Base-by-base conservation (phyloP, 2,113 vertebrate species). In the Turdus rufiventris region DNA sequence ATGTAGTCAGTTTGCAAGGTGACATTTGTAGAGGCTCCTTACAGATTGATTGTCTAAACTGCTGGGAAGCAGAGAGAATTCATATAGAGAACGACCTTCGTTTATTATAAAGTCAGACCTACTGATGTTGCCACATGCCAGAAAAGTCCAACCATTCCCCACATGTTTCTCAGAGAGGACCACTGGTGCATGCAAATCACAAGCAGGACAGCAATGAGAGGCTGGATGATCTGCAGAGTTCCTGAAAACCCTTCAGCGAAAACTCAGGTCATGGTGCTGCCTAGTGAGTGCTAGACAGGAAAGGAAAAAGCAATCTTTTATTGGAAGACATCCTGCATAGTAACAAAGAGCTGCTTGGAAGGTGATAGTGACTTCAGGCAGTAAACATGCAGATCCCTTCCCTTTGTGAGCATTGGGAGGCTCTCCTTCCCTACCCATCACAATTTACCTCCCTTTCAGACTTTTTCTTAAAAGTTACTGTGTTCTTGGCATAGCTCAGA, bases 1-100 rank as follows among this genome's bases (percentile, higher is more conserved):
- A 8, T 9, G 9, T 24, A 91, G 76, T 66, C 40, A 26, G 77
- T 75, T 94, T 91, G 89, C 91, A 97, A 97, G 91, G 93, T 96
- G 96, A 96, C 94, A 92, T 93, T 96, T 96, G 83, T 70, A 83
- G 75, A 91, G 85, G 67, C 89, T 91, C 53, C 81, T 84, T 66
- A 62, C 40, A 85, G 74, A 96, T 36, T 88, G 88, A 94, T 91
- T 85, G 89, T 85, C 57, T 94, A 65, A 93, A 90, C 79, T 93
- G 58, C 84, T 82, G 70, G 78, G 91, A 81, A 96, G 81, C 66
- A 0, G 0, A 89, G 75, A 91, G 84, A 87, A 95, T 83, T 96
- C 20, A 3, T 80, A 72, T 4, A 72, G 94, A 94, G 79, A 68
- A 88, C 2, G 31, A 94, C 91, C 93, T 94, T 94, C 6, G 14